Base-by-base conservation (phyloP, 1,140 invertebrate species). In the Trachelipus rathkii region DNA sequence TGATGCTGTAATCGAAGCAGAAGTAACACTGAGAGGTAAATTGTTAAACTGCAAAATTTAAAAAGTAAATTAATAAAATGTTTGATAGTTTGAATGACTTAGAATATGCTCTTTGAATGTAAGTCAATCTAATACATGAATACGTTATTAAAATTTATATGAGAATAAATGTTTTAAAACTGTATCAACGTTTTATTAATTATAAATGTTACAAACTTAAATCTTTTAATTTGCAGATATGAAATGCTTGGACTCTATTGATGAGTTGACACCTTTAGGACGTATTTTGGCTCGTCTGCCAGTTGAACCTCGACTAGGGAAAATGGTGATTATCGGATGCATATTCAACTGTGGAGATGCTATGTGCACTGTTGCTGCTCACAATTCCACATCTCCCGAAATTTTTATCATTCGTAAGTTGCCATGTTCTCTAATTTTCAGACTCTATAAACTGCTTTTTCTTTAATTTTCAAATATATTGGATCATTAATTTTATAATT, bases 241-340 rank as follows among this genome's bases (percentile, higher is more conserved):
- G 89, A 93, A 94, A 83, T 96, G 95, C 82, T 86, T 98, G 80
- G 93, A 96, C 84, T 82, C 84, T 0, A 89, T 91, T 74, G 94
- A 96, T 83, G 92, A 95, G 73, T 84, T 98, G 43, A 96, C 95
- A 0, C 93, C 95, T 0, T 87, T 97, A 0, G 96, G 95, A 0
- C 90, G 91, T 78, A 95, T 97, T 78, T 86, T 98, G n/a, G 95
- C 95, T 0, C 92, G 94, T 78, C 85, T 97, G 81, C 95, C 95
- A 0, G 91, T 97, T 73, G 95, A 97, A 83, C 95, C 96, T 0
- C 89, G 94, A 33, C 87, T 97, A 7, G 95, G 95, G 0, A 97
- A 96, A 86, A 97, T 97, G 95, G 92, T 97, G 88, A 90, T 98
- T 23, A 86, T 97, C 23, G 94, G 93, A 0, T 90, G 90, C 24